Percentiles rank a stretch among this genome's conserved stretches.
Conservation (phyloP, 2,113 vertebrate genomes). For the Oreochromis niloticus region DNA sequence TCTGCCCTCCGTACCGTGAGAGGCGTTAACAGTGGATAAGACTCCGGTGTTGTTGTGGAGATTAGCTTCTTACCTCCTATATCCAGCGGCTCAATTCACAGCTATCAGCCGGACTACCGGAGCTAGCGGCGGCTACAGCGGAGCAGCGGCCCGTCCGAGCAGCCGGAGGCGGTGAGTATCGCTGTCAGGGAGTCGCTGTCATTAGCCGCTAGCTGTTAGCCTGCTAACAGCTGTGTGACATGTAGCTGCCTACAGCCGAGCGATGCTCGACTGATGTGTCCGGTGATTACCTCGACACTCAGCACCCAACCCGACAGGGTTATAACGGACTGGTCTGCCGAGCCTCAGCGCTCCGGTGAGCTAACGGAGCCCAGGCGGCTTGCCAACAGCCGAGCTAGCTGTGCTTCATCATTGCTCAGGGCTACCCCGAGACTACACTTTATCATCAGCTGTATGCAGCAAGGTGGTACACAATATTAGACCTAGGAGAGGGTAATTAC, state of each 20-base stretch:
- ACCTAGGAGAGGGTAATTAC: neutral
- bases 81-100: neutral
- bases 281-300: no score
- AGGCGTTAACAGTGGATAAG: conserved; percentile 23
- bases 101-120: no score
- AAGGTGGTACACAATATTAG: neutral
- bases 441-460: neutral
- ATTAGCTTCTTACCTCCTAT: neutral
- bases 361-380: neutral
- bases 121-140: neutral
- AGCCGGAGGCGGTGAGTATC: neutral
- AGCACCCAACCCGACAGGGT: neutral
- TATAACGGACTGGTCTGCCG: neutral
- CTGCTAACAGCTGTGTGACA: neutral
- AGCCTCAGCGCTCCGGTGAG: neutral
- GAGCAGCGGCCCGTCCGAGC: neutral
- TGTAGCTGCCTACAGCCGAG: neutral
- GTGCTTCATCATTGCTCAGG: neutral
- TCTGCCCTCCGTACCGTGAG: conserved; percentile 28
- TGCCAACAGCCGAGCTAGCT: neutral
- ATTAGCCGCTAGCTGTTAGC: neutral
- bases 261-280: neutral
- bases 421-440: neutral
- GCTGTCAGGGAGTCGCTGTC: neutral
- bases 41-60: conserved; percentile 31